Percentiles rank a stretch among this genome's conserved stretches.
Conservation (phyloP, 1,140 invertebrate species). For the Drosophila grimshawi region DNA sequence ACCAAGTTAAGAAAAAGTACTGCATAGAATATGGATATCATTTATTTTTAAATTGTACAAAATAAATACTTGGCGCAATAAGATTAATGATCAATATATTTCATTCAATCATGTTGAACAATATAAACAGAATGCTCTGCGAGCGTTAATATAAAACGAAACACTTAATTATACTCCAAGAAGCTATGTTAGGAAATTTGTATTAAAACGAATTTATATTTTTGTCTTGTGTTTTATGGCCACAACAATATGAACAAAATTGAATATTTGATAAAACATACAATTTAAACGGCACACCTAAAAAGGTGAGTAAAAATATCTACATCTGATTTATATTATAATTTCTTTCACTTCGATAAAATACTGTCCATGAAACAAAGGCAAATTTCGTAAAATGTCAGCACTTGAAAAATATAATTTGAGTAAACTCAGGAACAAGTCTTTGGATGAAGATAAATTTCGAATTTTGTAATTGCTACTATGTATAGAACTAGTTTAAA, state of each 20-base stretch:
- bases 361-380: neutral
- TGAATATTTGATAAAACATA: neutral
- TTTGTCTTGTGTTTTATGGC: neutral
- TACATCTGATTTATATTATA: too few relatives aligned
- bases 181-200: neutral
- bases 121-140: conserved; percentile 15
- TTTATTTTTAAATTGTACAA: conserved; percentile 30
- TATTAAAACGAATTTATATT: neutral
- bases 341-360: neutral
- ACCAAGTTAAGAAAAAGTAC: conserved; percentile 2
- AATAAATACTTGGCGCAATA: conserved; percentile 35
- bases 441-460: neutral
- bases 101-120: conserved; percentile 3
- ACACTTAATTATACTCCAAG: too few relatives aligned
- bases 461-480: neutral
- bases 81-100: conserved; percentile 14
- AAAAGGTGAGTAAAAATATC: neutral
- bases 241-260: neutral
- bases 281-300: neutral
- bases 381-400: neutral
- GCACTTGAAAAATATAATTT: neutral
- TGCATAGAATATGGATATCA: conserved; percentile 1
- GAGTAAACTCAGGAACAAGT: conserved; percentile 14
- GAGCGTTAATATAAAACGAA: neutral
- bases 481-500: conserved; percentile 1